Conservation (phyloP, 2,113 vertebrate species). For the Nanorana parkeri region DNA sequence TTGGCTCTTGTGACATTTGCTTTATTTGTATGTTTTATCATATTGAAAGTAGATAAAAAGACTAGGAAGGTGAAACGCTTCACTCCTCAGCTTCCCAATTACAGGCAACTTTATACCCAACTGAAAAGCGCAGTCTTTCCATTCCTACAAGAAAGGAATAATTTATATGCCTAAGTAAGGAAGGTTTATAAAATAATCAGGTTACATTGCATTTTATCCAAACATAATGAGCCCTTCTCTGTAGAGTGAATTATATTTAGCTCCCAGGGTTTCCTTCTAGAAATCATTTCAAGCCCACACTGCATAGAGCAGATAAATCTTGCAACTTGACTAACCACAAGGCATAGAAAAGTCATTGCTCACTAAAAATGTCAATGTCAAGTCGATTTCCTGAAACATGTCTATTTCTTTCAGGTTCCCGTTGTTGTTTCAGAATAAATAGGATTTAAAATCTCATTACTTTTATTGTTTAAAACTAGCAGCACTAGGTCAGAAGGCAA, state of each 20-base stretch:
- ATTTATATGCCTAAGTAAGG: constrained; percentile 39
- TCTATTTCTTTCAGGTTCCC: constrained; percentile 65
- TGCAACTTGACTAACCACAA: constrained; percentile 62
- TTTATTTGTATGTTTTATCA: constrained; percentile 55
- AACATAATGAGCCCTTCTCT: constrained; percentile 60
- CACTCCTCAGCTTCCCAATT: constrained; percentile 26
- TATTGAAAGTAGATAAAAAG: constrained; percentile 42
- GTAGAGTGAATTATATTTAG: constrained; percentile 56
- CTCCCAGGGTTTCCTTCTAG: constrained; percentile 53
- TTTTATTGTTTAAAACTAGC: constrained; percentile 69
- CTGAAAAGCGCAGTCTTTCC: constrained; percentile 19
- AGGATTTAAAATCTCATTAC: constrained; percentile 70
- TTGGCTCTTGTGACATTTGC: constrained; percentile 41
- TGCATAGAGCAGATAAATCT: constrained; percentile 58
- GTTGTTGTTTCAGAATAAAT: constrained; percentile 68
- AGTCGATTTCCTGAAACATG: constrained; percentile 66
- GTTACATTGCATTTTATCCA: constrained; percentile 61
- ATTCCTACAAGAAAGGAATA: constrained; percentile 46
- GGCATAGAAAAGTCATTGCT: constrained; percentile 62
- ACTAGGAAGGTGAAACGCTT: not conserved
- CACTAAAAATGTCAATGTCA: constrained; percentile 69
- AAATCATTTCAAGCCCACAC: constrained; percentile 55
- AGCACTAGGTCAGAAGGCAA: constrained; percentile 63
- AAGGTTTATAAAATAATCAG: constrained; percentile 54
- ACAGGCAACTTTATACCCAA: constrained; percentile 20